Base-by-base conservation (phyloP, 1,140 invertebrate species). In the Drosophila seguyi region DNA sequence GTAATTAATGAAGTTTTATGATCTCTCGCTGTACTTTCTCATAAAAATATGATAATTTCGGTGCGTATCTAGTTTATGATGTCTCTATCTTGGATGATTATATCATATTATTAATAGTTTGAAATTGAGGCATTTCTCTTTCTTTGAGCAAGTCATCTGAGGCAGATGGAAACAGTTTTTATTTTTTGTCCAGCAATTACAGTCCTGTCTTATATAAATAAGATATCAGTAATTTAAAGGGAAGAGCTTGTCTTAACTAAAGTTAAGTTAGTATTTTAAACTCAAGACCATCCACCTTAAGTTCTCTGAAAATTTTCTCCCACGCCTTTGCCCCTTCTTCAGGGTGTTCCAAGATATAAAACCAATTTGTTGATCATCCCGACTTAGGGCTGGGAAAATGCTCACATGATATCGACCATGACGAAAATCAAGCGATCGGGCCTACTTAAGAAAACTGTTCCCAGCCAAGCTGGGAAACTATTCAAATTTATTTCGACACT, bases 1-100 rank as follows among this genome's bases (percentile, higher is more conserved):
- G 57, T 88, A 71, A 87, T 87, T 87, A 87, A 87, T 87, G 84
- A 77, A 80, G 38, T 83, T 75, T 75, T 52, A 34, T 47, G 63
- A 84, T 82, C 75, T 66, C 41, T 58, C 34, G 50, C 41, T 31
- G 47, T 66, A 55, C n/a, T 55, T 38, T 55, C 20, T 56, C 27
- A 68, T 60, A 47, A 61, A 75, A 58, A 52, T 68, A 83, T 88
- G 69, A 88, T 86, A 78, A 86, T 85, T 76, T 67, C 57, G 44
- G 22, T 1, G 68, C 52, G 18, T 69, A 71, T 72, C 66, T 72
- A 22, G 42, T 57, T 71, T 60, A 63, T 58, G 44, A 79, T 31
- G 80, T 83, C 82, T 88, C 69, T 83, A 86, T 86, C 61, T 71
- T 38, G 34, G n/a, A 56, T 39, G 56, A 53, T 74, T 55, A 48